These are phyloP conservation scores for Caranx melampygus DNA, from an alignment of 2,113 vertebrate species.

Conservation along the genomic window DNA sequence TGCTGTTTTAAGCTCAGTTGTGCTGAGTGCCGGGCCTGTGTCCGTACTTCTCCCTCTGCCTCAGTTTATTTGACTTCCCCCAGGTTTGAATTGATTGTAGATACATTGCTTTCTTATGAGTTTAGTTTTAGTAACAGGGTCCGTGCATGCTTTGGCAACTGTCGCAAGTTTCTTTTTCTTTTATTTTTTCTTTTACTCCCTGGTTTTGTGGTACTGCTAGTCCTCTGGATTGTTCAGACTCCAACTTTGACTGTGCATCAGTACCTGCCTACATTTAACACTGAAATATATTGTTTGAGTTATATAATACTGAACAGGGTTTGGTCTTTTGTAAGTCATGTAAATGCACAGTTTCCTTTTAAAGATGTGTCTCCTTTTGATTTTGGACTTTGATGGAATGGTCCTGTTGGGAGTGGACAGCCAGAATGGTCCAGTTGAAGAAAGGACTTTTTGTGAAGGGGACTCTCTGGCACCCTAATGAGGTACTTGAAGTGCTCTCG, in stretches of 20 bases:
- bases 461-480: slow-evolving; percentile 80
- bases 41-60: slow-evolving; percentile 31
- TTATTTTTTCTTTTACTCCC: slow-evolving; percentile 22
- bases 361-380: slow-evolving; percentile 16
- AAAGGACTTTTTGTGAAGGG: slow-evolving; percentile 80
- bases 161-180: slow-evolving; percentile 38
- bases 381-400: slow-evolving; percentile 40
- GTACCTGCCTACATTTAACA: neutral
- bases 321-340: slow-evolving; percentile 41
- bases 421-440: slow-evolving; percentile 43
- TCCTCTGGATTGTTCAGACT: slow-evolving; percentile 10
- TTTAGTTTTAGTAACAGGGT: slow-evolving; percentile 57
- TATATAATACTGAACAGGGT: slow-evolving; percentile 5
- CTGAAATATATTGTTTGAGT: slow-evolving; percentile 8
- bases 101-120: slow-evolving; percentile 58
- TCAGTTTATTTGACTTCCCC: slow-evolving; percentile 74
- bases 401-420: slow-evolving; percentile 27
- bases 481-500: slow-evolving; percentile 75
- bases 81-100: slow-evolving; percentile 61
- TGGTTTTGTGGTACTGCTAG: neutral
- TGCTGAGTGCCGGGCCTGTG: slow-evolving; percentile 46
- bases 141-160: slow-evolving; percentile 8
- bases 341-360: slow-evolving; percentile 36
- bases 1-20: slow-evolving; percentile 70
- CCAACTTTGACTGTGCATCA: neutral